Evolutionary conservation across 2,888 invertebrate species (phyloP), one percentile per base, ranked within the genome.

Genomic region (Xanthorhoe designata): DNA sequence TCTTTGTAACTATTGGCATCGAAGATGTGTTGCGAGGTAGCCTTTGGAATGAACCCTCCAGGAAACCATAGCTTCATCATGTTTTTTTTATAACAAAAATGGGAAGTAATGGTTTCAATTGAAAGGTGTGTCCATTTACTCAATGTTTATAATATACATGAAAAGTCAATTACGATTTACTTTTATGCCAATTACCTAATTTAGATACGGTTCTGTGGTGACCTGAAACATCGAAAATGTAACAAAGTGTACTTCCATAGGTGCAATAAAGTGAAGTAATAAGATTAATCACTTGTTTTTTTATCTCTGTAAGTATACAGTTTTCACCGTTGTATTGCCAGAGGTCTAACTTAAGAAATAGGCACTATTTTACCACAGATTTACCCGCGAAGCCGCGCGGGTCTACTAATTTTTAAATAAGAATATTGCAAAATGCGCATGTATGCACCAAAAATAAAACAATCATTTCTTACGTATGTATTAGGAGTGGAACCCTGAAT

Each of bases 191-290:
- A 80, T 79, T 82, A 79, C 82, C 71, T 75, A 68, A 65, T 71
- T 62, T 64, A 72, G 71, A 66, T 53, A 45, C 66, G 64, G 69
- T 83, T 73, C 71, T 74, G 75, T 73, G 73, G 78, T 79, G 81
- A 79, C 78, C 76, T 74, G 68, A 79, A 73, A 85, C 87, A 89
- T 86, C 88, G 87, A 90, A 42, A 83, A 83, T 87, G 83, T 86
- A 88, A 91, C 87, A 85, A 91, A 92, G 88, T 92, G 92, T 92
- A 93, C 91, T 92, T 92, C 86, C 82, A 83, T 89, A 90, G 89
- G 92, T 93, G 93, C 93, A 93, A 93, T 93, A 92, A 92, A 93
- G 82, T 88, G 84, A 88, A 86, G 81, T 86, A 85, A 87, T 84
- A 75, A 80, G 73, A 64, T 61, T 75, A 77, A 79, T 81, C 38